Evolutionary conservation across 2,113 vertebrate species (phyloP).

Genomic region (Ophthalmolycus amberensis): DNA sequence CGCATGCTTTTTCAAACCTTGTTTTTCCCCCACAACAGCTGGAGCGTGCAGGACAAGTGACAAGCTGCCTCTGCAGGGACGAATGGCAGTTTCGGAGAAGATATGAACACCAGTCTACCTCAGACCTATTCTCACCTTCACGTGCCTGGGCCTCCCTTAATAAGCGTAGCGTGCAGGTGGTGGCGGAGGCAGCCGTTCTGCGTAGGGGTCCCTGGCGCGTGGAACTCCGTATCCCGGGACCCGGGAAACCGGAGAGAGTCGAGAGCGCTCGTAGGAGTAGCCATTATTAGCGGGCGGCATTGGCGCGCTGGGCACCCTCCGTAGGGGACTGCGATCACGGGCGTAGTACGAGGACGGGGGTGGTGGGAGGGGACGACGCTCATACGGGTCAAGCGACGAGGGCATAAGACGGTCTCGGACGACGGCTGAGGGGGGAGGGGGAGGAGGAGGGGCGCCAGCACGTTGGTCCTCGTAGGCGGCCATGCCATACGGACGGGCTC

Average conservation of each 20-base stretch:
- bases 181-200: conserved; percentile 86
- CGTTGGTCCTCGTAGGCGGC: conserved; percentile 82
- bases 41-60: not conserved
- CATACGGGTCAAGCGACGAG: conserved; percentile 88
- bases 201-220: conserved; percentile 90
- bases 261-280: conserved; percentile 91
- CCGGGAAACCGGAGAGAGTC: conserved; percentile 89
- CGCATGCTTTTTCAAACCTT: conserved; percentile 21
- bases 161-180: conserved; percentile 84
- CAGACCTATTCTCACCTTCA: conserved; percentile 84
- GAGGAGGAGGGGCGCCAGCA: conserved; percentile 78
- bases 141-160: conserved; percentile 75
- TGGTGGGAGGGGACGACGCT: conserved; percentile 90
- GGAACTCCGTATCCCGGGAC: conserved; percentile 90
- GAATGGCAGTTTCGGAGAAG: conserved; percentile 24
- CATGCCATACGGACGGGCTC: conserved; percentile 90
- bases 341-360: conserved; percentile 89
- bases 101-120: conserved; percentile 41
- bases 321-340: conserved; percentile 94
- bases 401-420: conserved; percentile 87
- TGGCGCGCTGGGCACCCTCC: conserved; percentile 83
- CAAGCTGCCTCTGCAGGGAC: conserved; percentile 49
- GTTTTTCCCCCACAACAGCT: conserved; percentile 8
- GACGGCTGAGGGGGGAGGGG: conserved; percentile 81
- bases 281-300: conserved; percentile 87